Evolutionary conservation across 2,113 vertebrate genomes (phyloP), one percentile per base, ranked within the genome.

Genomic region (Microtus oregoni): DNA sequence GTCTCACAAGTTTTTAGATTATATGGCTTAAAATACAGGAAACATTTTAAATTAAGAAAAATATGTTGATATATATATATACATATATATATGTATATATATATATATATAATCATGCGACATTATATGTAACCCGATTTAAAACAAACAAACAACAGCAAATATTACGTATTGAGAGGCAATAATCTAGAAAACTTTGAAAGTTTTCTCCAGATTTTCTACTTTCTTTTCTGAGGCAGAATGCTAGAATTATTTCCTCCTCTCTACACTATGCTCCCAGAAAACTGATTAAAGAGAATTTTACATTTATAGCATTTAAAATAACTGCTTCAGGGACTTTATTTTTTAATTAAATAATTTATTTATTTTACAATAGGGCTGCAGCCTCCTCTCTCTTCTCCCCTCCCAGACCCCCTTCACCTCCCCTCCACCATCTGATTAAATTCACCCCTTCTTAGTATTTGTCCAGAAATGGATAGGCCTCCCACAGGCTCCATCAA

Each of bases 41-140:
- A 96, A 97, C 94, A 44, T 97, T 98, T 97, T 91, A 96, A 55
- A 95, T 89, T 86, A 97, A 97, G 82, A 41, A 96, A 90, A 94
- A 96, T 72, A 10, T 87, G 14, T 19, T 86, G 91, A 89, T 97
- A 94, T 92, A 92, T 55, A 15, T 55, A 15, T 94, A 96, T 63
- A 90, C 97, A 94, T 94, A 92, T 55, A 15, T 55, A 15, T 15
- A 15, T 76, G 76, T 82, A 28, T 97, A 67, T 90, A 97, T 94
- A 96, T 58, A 92, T 41, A 41, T 41, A 41, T 41, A 44, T 9
- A 7, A 12, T 47, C 94, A 55, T 22, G 88, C 73, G 50, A 95
- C 73, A 5, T 90, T 3, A 94, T 97, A 52, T 13, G 86, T 94
- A 92, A 7, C 67, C n/a, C 63, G 85, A 95, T 90, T 90, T 91